Evolutionary conservation across 2,888 invertebrate species (phyloP), one percentile per base, ranked within the genome.

Genomic region (Eupithecia abbreviata): DNA sequence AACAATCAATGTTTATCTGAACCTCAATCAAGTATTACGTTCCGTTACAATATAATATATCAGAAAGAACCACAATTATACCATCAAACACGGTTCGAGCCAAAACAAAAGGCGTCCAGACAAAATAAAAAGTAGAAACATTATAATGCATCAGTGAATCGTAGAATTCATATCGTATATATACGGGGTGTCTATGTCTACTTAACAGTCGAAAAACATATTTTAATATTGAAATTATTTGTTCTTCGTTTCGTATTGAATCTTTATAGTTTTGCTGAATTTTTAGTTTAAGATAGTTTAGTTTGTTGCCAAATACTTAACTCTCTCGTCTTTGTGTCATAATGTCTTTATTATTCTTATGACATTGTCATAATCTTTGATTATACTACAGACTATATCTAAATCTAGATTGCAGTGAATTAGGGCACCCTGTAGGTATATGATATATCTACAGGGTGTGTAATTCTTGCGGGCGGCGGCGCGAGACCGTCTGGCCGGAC

Each of bases 381-480:
- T 18, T 18, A 12, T 68, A 18, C 12, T 68, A 13, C 15, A 18
- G n/a, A 10, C 5, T 18, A 2, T 15, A 18, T 47, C n/a, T n/a
- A 3, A 18, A 69, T 47, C 68, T 69, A 45, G 47, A 69, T 69
- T 69, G 30, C 12, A 47, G 47, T 43, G 30, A 73, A 75, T 30
- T 71, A 49, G 58, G 41, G 12, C 75, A 78, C 71, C 69, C 76
- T 78, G 78, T 76, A 77, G 30, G 62, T 73, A 75, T 73, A 73
- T 77, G 62, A 70, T 72, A 45, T 45, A 30, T 30, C 30, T 30
- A 75, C 74, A 80, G 79, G 47, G 80, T 82, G 89, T 91, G 92
- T 94, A 94, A 94, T 93, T 94, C 94, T 94, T 93, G 87, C 87
- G 89, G 88, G 79, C 81, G 86, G 87, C 86, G 88, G 90, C 89